These are phyloP conservation scores for Raja brachyura DNA, from an alignment of 2,113 vertebrate species.

Conservation along the genomic window DNA sequence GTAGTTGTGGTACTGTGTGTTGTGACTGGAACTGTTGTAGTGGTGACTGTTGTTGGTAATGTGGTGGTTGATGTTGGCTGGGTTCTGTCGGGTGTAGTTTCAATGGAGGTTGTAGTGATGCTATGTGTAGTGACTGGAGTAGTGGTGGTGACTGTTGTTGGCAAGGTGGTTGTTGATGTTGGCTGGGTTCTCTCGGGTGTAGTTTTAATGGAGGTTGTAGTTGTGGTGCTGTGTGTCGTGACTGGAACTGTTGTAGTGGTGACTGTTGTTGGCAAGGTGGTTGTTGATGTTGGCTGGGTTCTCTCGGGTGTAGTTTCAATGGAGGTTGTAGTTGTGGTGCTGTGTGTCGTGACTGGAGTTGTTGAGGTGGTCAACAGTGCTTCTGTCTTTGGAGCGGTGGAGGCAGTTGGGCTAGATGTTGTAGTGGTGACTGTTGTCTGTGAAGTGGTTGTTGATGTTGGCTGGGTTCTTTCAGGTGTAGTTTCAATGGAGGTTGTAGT, in stretches of 20 bases:
- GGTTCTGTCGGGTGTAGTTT: constrained; percentile 43
- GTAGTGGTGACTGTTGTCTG: constrained; percentile 5
- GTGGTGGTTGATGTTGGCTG: not conserved
- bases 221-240: accelerated
- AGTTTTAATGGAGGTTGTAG: too few species aligned
- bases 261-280: constrained; percentile 40
- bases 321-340: constrained; percentile 39
- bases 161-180: not conserved
- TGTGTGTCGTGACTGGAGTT: constrained; percentile 39
- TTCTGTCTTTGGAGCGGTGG: not conserved
- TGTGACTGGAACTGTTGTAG: constrained; percentile 42
- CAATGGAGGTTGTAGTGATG: constrained; percentile 27
- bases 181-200: too few species aligned
- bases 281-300: constrained; percentile 40
- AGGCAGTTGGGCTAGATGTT: not conserved
- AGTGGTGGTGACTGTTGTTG: not conserved
- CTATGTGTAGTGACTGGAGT: constrained; percentile 43
- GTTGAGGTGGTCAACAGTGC: not conserved
- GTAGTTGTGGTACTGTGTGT: too few species aligned
- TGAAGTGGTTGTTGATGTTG: constrained; percentile 21
- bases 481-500: constrained; percentile 40
- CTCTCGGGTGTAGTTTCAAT: constrained; percentile 37
- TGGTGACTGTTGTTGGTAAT: constrained; percentile 45
- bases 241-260: constrained; percentile 47
- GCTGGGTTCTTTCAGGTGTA: constrained; percentile 38